A percentile compares a stretch with the other conserved stretches of the same genome.
Evolutionary conservation across 2,113 vertebrate genomes (phyloP).

Genomic region (Melospiza georgiana): DNA sequence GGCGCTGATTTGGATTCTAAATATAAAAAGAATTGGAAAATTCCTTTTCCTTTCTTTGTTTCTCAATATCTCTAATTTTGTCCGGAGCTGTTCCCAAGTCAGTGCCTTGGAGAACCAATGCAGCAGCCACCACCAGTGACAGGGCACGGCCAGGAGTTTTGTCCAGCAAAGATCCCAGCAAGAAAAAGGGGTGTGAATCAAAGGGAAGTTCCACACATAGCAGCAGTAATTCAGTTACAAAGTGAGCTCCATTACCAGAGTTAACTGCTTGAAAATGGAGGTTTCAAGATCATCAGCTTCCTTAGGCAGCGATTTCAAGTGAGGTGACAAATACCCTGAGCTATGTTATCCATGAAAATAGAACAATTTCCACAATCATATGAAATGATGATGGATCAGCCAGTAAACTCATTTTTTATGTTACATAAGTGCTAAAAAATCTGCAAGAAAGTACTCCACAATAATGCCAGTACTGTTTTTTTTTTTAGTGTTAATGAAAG

Average conservation of each 20-base stretch:
- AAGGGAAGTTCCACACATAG: neutral
- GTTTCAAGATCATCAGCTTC: neutral
- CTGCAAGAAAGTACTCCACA: neutral
- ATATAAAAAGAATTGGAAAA: neutral
- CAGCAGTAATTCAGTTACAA: neutral
- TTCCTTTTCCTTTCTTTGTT: neutral
- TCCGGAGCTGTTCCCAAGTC: neutral
- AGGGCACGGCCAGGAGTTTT: neutral
- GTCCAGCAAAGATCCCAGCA: neutral
- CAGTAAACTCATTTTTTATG: neutral
- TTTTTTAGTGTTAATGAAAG: neutral
- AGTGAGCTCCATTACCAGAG: neutral
- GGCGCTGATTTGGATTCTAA: neutral
- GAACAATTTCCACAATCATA: neutral
- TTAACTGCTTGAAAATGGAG: neutral
- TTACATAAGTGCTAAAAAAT: neutral
- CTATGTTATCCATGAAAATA: neutral
- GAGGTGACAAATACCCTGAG: neutral
- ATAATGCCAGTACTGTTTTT: neutral
- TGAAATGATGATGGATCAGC: neutral
- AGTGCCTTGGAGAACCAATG: neutral
- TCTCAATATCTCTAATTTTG: neutral
- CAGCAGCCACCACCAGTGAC: neutral
- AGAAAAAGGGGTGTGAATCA: neutral
- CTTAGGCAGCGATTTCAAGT: neutral